A percentile compares a stretch with the other conserved stretches of the same genome.
Conservation (phyloP, 2,113 vertebrate species). For the Ochotona curzoniae region DNA sequence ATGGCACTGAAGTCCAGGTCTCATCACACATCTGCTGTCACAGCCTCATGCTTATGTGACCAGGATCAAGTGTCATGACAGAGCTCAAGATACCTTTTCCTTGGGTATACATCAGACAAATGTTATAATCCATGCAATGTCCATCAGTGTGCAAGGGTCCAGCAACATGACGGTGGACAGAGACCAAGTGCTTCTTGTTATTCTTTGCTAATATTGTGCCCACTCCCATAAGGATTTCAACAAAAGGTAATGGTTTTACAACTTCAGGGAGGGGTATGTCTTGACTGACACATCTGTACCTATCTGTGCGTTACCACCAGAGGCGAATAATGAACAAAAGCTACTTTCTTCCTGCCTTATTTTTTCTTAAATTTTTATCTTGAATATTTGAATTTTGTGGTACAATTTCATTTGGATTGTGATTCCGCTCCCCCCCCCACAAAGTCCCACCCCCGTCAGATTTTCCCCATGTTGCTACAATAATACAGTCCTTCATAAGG, state of each 20-base stretch:
- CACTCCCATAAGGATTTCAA: background rate
- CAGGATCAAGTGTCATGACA: background rate
- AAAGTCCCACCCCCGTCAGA: too few relatives aligned
- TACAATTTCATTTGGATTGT: too few relatives aligned
- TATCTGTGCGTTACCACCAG: background rate
- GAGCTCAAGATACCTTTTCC: background rate
- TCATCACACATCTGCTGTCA: too few relatives aligned
- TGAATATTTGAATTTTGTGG: too few relatives aligned
- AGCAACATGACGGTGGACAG: background rate
- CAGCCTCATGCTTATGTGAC: background rate
- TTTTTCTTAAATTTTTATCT: too few relatives aligned
- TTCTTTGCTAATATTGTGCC: background rate
- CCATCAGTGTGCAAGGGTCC: background rate
- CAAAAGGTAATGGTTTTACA: background rate
- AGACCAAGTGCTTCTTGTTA: background rate
- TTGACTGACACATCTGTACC: constrained; percentile 59
- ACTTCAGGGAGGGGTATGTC: background rate
- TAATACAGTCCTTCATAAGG: too few relatives aligned
- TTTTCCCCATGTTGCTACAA: too few relatives aligned
- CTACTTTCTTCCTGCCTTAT: background rate
- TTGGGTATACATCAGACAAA: background rate
- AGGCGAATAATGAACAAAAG: constrained; percentile 25
- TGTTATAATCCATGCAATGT: background rate
- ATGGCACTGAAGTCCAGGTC: too few relatives aligned
- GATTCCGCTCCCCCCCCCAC: too few relatives aligned